phyloP scores from a whole-genome alignment of 2,113 vertebrate species.

The Lepidothrix coronata region DNA sequence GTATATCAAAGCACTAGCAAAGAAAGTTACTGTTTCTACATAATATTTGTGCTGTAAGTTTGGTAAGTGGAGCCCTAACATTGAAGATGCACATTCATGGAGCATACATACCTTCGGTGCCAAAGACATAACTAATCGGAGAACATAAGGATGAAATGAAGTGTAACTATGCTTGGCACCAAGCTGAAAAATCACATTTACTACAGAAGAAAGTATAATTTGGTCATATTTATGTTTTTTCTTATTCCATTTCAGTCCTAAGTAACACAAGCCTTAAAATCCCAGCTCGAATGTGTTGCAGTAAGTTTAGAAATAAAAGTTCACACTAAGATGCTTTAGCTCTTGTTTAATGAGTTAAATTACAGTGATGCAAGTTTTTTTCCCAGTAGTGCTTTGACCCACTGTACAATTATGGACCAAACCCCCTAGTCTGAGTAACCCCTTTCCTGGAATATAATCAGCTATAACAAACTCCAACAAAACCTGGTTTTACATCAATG shows the following conservation, averaged over 20 bases:
- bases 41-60: not conserved
- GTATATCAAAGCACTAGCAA: not conserved
- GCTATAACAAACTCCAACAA: not conserved
- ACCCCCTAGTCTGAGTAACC: not conserved
- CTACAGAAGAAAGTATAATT: not conserved
- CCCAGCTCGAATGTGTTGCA: not conserved
- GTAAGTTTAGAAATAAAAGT: not conserved
- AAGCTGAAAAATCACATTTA: not conserved
- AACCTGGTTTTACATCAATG: not conserved
- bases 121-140: not conserved
- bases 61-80: not conserved
- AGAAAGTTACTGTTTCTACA: not conserved
- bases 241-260: not conserved
- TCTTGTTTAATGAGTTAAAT: not conserved
- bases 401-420: not conserved
- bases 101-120: not conserved
- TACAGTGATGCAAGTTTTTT: not conserved
- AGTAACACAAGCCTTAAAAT: not conserved
- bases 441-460: not conserved
- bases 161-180: not conserved
- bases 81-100: not conserved
- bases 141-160: not conserved
- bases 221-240: not conserved
- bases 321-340: not conserved
- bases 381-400: not conserved